Conservation (phyloP, 2,113 vertebrate genomes). For the Thamnaconus septentrionalis region DNA sequence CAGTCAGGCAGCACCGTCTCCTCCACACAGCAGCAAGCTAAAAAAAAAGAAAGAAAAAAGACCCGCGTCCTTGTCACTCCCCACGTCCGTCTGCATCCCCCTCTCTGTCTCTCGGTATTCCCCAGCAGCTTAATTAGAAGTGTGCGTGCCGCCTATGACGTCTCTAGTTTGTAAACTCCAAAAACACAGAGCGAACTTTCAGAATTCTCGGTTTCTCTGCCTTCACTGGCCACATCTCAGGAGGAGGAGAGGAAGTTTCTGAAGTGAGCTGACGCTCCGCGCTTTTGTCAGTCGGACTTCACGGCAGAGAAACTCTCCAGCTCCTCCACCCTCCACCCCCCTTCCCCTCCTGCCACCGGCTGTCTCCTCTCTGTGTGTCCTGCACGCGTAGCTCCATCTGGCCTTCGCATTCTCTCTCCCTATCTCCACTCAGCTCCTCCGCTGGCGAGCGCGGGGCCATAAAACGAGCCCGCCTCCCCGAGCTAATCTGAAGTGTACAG, state of each 20-base stretch:
- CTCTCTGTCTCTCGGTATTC: too few species aligned
- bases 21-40: too few species aligned
- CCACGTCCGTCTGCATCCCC: too few species aligned
- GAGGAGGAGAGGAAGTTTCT: slow-evolving; percentile 2
- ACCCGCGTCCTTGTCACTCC: too few species aligned
- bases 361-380: neutral
- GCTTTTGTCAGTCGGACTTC: slow-evolving; percentile 8
- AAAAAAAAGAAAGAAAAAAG: too few species aligned
- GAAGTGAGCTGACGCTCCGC: slow-evolving; percentile 25
- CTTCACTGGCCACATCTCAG: slow-evolving; percentile 15
- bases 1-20: too few species aligned
- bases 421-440: slow-evolving; percentile 25
- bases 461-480: slow-evolving; percentile 41
- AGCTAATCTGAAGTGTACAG: slow-evolving; percentile 62
- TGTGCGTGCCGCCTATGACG: too few species aligned
- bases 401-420: slow-evolving; percentile 44
- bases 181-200: too few species aligned
- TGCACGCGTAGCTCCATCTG: neutral
- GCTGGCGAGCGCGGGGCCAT: slow-evolving; percentile 48
- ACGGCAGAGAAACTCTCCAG: slow-evolving; percentile 12
- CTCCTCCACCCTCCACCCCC: slow-evolving; percentile 20
- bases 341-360: slow-evolving; percentile 4
- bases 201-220: too few species aligned
- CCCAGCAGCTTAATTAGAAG: too few species aligned
- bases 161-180: too few species aligned